Percentiles rank a stretch among this genome's conserved stretches.
phyloP scores from a whole-genome alignment of 1,140 invertebrate genomes.

The Dicyema japonicum region DNA sequence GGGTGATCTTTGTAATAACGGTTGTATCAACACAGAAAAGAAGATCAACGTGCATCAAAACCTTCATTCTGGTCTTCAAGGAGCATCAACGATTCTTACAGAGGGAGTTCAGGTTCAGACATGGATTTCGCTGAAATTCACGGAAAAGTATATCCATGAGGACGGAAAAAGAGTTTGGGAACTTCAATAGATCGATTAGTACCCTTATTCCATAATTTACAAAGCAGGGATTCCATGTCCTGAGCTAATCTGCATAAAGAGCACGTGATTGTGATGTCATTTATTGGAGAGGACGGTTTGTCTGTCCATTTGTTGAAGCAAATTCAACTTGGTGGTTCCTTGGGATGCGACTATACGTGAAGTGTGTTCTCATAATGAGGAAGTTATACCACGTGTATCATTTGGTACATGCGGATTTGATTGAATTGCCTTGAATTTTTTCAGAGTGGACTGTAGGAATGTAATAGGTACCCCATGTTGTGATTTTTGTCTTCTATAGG shows the following conservation, averaged over 20 bases:
- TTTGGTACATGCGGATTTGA: slow-evolving; percentile 78
- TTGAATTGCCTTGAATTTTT: slow-evolving; percentile 70
- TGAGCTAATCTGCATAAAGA: slow-evolving; percentile 43
- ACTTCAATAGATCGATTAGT: slow-evolving; percentile 58
- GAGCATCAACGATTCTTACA: slow-evolving; percentile 80
- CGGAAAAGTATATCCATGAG: slow-evolving; percentile 81
- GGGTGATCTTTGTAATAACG: slow-evolving; percentile 41
- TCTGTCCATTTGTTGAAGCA: slow-evolving; percentile 19
- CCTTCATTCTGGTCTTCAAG: slow-evolving; percentile 74
- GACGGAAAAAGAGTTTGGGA: slow-evolving; percentile 91
- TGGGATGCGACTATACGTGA: slow-evolving; percentile 41
- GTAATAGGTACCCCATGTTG: slow-evolving; percentile 25
- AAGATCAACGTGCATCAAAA: slow-evolving; percentile 98
- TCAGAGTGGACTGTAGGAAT: slow-evolving; percentile 71
- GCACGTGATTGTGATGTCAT: slow-evolving; percentile 70
- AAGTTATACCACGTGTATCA: slow-evolving; percentile 58
- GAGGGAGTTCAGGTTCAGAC: slow-evolving; percentile 56
- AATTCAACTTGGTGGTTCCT: slow-evolving; percentile 17
- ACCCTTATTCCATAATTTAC: slow-evolving; percentile 41
- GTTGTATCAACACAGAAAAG: slow-evolving; percentile 58
- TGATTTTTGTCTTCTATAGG: slow-evolving; percentile 41
- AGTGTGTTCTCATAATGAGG: slow-evolving; percentile 59
- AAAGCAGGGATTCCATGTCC: slow-evolving; percentile 41
- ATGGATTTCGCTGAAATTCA: slow-evolving; percentile 71
- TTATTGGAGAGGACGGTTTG: slow-evolving; percentile 38